Base-by-base conservation (phyloP, 2,797 vertebrate genomes). In the Microcaecilia unicolor region DNA sequence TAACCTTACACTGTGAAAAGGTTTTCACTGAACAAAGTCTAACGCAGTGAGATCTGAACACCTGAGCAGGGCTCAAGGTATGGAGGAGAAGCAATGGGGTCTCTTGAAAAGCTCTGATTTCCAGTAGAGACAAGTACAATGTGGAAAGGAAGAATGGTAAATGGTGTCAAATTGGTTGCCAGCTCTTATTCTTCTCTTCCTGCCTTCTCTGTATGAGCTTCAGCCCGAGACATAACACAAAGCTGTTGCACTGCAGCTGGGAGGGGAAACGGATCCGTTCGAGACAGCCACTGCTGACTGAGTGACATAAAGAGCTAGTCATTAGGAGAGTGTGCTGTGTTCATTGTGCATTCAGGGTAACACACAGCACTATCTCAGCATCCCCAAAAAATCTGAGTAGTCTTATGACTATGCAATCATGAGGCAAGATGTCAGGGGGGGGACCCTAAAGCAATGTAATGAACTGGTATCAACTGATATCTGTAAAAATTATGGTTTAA, bases 101-200 rank as follows among this genome's bases (percentile, higher is more conserved):
- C 15, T 34, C 23, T 41, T 15, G 36, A 25, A 15, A 41, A 41
- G 19, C 32, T 36, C 23, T 14, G 19, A 31, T 48, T 41, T 48
- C 37, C 32, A 4, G 27, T 27, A 31, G 15, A 24, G 22, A 18
- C 25, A 15, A 23, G 22, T 36, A 41, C 32, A 41, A 48, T 31
- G 28, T 13, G 19, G 18, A 31, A 25, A 15, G 9, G 15, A 22
- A 40, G 30, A 47, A 41, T 41, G 23, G 37, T 23, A 41, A 35
- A 32, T 36, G 26, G 31, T 47, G 37, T 31, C 27, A 41, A 22
- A 31, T 31, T 41, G 37, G 47, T 47, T 25, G 36, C 35, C 36
- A 34, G 26, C 31, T 18, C 18, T 33, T 22, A 30, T 40, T 39
- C 12, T 31, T 15, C n/a, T 18, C 20, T 15, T 34, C 18, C 37